Evolutionary conservation across 2,797 vertebrate genomes (phyloP).

Genomic region (Octomys mimax): DNA sequence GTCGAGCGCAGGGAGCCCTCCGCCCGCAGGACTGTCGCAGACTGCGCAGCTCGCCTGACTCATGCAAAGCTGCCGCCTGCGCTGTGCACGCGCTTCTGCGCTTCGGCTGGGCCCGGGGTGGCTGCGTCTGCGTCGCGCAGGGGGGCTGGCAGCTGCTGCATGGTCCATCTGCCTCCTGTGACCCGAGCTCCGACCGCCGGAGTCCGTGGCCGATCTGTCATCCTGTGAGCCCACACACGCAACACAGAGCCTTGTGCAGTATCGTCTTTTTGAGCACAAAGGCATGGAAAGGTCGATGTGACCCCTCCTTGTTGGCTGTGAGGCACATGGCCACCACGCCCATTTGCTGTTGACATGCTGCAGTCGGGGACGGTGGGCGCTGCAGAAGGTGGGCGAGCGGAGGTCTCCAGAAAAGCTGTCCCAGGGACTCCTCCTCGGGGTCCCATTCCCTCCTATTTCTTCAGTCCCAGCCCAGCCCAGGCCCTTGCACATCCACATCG

Average conservation of each 20-base stretch:
- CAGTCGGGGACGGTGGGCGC: slow-evolving; percentile 79
- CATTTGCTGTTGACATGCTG: slow-evolving; percentile 76
- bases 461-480: background rate
- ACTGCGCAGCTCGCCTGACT: slow-evolving; percentile 73
- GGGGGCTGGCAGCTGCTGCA: slow-evolving; percentile 84
- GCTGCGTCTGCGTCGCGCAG: slow-evolving; percentile 76
- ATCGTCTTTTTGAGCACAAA: slow-evolving; percentile 71
- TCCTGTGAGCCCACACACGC: slow-evolving; percentile 74
- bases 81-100: slow-evolving; percentile 83
- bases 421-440: background rate
- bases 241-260: slow-evolving; percentile 75
- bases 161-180: slow-evolving; percentile 73
- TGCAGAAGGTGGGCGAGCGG: slow-evolving; percentile 69
- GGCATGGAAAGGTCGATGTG: slow-evolving; percentile 74
- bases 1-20: slow-evolving; percentile 64
- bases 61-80: slow-evolving; percentile 83
- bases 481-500: background rate
- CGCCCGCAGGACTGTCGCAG: slow-evolving; percentile 62
- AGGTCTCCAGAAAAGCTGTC: slow-evolving; percentile 4
- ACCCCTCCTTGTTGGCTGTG: slow-evolving; percentile 79
- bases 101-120: slow-evolving; percentile 70
- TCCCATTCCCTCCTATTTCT: background rate
- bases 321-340: slow-evolving; percentile 81
- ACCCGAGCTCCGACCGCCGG: slow-evolving; percentile 71
- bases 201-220: slow-evolving; percentile 76